A percentile compares a stretch with the other conserved stretches of the same genome.
These are phyloP conservation scores for Calameuta idolon DNA, from an alignment of 2,888 invertebrate genomes.

Conservation along the genomic window DNA sequence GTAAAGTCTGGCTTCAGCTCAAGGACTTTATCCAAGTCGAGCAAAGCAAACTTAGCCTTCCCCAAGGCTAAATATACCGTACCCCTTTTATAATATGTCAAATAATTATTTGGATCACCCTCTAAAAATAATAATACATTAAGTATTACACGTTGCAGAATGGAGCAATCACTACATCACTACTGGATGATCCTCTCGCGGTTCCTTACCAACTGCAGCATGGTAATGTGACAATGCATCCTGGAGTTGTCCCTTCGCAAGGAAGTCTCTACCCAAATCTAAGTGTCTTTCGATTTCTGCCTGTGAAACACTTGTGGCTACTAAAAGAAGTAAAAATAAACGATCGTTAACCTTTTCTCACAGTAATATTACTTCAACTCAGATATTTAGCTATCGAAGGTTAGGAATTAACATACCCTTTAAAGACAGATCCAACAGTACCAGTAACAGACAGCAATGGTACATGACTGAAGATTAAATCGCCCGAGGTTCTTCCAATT, in stretches of 20 bases:
- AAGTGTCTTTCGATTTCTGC: conserved; percentile 92
- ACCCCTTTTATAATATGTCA: conserved; percentile 95
- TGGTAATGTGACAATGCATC: conserved; percentile 98
- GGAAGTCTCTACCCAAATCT: conserved; percentile 91
- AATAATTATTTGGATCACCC: conserved; percentile 94
- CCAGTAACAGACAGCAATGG: conserved; percentile 53
- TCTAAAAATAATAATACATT: conserved; percentile 70
- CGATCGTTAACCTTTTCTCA: not conserved
- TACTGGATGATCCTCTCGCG: not conserved
- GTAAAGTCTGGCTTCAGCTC: conserved; percentile 95
- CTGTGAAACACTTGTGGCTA: conserved; percentile 77
- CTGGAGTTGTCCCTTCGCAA: conserved; percentile 92
- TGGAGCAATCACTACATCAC: not conserved
- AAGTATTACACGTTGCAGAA: not conserved
- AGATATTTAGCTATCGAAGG: conserved; percentile 34
- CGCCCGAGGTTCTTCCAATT: not conserved
- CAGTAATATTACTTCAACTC: not conserved
- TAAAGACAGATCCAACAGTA: conserved; percentile 57
- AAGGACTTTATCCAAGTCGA: conserved; percentile 92
- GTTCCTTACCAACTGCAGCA: conserved; percentile 89
- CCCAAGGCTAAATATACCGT: conserved; percentile 96
- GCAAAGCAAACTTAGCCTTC: conserved; percentile 93
- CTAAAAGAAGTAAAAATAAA: conserved; percentile 64
- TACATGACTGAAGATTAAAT: conserved; percentile 49
- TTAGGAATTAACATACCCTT: conserved; percentile 57